phyloP scores from a whole-genome alignment of 2,888 invertebrate genomes.

The Nipponacmea schrenckii region DNA sequence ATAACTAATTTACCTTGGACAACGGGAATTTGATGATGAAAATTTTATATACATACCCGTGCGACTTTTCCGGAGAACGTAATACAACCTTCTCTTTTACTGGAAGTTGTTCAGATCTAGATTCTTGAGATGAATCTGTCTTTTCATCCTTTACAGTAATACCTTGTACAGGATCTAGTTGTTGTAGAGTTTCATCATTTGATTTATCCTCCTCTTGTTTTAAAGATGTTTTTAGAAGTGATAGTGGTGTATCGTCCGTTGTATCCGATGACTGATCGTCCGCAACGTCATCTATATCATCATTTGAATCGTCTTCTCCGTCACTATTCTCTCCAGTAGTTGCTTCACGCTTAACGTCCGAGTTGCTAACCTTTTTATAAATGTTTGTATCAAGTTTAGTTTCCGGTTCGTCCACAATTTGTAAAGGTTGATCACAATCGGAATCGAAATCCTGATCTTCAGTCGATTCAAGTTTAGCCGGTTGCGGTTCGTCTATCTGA shows the following conservation, averaged over 20 bases:
- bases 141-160: background rate
- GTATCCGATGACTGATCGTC: background rate
- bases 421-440: background rate
- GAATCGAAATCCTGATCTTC: too few species aligned
- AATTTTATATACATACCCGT: background rate
- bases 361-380: background rate
- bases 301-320: background rate
- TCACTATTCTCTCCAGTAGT: background rate
- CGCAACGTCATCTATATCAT: background rate
- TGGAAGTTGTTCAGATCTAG: background rate
- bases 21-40: too few species aligned
- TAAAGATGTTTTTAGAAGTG: background rate
- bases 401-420: background rate
- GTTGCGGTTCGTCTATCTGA: background rate
- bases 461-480: background rate
- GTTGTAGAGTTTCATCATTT: background rate
- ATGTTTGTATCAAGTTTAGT: too few species aligned
- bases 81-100: background rate
- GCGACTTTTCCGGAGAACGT: background rate
- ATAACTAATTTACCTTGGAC: too few species aligned
- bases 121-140: background rate
- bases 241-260: background rate
- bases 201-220: background rate
- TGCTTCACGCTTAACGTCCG: background rate
- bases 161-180: background rate